Evolutionary conservation across 2,113 vertebrate genomes (phyloP).

Genomic region (Eleginops maclovinus): DNA sequence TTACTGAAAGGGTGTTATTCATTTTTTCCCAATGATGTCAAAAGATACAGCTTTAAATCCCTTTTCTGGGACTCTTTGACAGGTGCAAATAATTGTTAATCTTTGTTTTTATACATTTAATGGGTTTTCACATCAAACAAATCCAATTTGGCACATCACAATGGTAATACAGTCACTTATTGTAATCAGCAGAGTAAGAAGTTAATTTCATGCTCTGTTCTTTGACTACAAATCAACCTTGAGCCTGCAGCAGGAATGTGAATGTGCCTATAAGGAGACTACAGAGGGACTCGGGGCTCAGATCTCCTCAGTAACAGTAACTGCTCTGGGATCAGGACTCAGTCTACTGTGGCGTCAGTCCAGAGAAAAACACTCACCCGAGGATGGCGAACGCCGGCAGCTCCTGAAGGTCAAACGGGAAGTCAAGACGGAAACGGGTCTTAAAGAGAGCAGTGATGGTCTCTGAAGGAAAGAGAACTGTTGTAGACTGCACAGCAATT

Average conservation of each 20-base stretch:
- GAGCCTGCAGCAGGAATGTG: slow-evolving; percentile 15
- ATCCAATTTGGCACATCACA: slow-evolving; percentile 13
- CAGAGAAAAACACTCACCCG: slow-evolving; percentile 85
- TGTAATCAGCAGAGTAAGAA: slow-evolving; percentile 53
- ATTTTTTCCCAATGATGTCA: no score
- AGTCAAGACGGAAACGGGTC: slow-evolving; percentile 98
- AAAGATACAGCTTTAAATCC: neutral
- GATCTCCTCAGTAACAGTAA: slow-evolving; percentile 27
- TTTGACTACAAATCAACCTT: slow-evolving; percentile 43
- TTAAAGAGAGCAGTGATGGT: slow-evolving; percentile 99
- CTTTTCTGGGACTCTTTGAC: slow-evolving; percentile 11
- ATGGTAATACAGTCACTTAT: slow-evolving; percentile 32
- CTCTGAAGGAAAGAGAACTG: slow-evolving; percentile 82
- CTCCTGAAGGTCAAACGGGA: slow-evolving; percentile 98
- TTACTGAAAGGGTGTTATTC: no score
- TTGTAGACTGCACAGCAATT: slow-evolving; percentile 15
- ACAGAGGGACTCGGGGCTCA: neutral
- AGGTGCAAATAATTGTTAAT: slow-evolving; percentile 4
- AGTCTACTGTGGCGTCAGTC: slow-evolving; percentile 1
- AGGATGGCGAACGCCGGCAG: slow-evolving; percentile 97
- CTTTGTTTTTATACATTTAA: slow-evolving; percentile 18
- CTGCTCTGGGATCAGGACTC: slow-evolving; percentile 24
- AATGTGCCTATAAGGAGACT: neutral
- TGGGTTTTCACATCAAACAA: slow-evolving; percentile 21
- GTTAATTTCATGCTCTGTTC: slow-evolving; percentile 60